These are phyloP conservation scores for Meteorus sp. DNA, from an alignment of 1,140 invertebrate species.

Conservation along the genomic window DNA sequence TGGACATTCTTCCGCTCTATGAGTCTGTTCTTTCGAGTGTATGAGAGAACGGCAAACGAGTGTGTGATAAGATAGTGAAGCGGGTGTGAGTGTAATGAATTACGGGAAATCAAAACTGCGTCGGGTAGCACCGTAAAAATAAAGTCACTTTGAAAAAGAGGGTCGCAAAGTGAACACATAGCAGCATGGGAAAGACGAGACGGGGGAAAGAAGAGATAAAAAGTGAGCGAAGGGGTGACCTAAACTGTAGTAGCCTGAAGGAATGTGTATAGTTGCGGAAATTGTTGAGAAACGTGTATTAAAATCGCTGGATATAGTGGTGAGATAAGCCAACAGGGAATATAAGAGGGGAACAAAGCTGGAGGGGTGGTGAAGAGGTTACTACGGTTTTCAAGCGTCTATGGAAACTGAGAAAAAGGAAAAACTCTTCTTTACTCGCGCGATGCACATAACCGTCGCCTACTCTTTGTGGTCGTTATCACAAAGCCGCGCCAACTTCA, in stretches of 20 bases:
- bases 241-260: slow-evolving; percentile 20
- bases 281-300: slow-evolving; percentile 58
- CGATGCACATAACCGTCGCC: slow-evolving; percentile 44
- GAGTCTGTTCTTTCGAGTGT: too few relatives aligned
- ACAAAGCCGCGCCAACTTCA: slow-evolving; percentile 45
- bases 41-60: slow-evolving; percentile 4
- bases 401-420: slow-evolving; percentile 39
- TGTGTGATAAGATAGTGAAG: background rate
- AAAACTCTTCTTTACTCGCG: slow-evolving; percentile 53
- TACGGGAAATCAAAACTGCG: slow-evolving; percentile 60
- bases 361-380: too few relatives aligned
- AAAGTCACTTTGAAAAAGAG: slow-evolving; percentile 48
- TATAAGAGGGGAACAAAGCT: slow-evolving; percentile 28
- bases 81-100: slow-evolving; percentile 44
- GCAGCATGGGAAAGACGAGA: too few relatives aligned
- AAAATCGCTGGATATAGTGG: slow-evolving; percentile 58
- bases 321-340: slow-evolving; percentile 46
- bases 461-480: slow-evolving; percentile 47
- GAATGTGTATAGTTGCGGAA: slow-evolving; percentile 55
- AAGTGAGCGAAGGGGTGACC: slow-evolving; percentile 31
- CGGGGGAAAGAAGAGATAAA: slow-evolving; percentile 22
- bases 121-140: slow-evolving; percentile 58
- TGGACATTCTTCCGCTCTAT: too few relatives aligned
- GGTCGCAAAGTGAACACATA: slow-evolving; percentile 17
- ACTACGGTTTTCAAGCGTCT: slow-evolving; percentile 29